Evolutionary conservation across 2,113 vertebrate species (phyloP).

Genomic region (Catharus bicknelli): DNA sequence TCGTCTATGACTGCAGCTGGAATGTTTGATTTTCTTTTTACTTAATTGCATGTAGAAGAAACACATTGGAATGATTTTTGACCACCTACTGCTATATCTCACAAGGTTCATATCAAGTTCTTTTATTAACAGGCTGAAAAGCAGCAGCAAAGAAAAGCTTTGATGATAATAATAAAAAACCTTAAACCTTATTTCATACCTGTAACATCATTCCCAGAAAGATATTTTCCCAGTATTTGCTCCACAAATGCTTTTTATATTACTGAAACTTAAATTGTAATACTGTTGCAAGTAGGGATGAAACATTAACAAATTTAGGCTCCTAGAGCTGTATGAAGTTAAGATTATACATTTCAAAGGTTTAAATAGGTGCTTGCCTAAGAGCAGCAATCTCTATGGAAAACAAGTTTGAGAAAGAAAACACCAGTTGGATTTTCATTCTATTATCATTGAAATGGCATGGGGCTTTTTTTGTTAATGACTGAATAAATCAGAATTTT

Average conservation of each 20-base stretch:
- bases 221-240: constrained; percentile 14
- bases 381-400: constrained; percentile 55
- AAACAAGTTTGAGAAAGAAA: constrained; percentile 69
- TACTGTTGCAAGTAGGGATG: constrained; percentile 41
- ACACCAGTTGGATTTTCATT: constrained; percentile 69
- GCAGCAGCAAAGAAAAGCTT: constrained; percentile 15
- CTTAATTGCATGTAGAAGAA: constrained; percentile 45
- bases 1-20: constrained; percentile 9
- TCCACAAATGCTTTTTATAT: constrained; percentile 52
- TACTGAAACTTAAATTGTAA: constrained; percentile 65
- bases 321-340: constrained; percentile 49
- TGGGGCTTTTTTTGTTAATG: constrained; percentile 65
- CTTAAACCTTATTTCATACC: constrained; percentile 21
- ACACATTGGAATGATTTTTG: constrained; percentile 27
- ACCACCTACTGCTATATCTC: constrained; percentile 21
- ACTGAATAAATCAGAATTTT: constrained; percentile 73
- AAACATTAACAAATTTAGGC: constrained; percentile 58
- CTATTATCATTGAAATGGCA: constrained; percentile 65
- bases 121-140: constrained; percentile 49
- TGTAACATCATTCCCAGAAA: constrained; percentile 28
- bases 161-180: background rate
- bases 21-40: constrained; percentile 45
- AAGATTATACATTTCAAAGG: constrained; percentile 60
- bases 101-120: constrained; percentile 6
- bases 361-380: constrained; percentile 71